Conservation (phyloP, 2,113 vertebrate genomes). For the Clarias macrocephalus region DNA sequence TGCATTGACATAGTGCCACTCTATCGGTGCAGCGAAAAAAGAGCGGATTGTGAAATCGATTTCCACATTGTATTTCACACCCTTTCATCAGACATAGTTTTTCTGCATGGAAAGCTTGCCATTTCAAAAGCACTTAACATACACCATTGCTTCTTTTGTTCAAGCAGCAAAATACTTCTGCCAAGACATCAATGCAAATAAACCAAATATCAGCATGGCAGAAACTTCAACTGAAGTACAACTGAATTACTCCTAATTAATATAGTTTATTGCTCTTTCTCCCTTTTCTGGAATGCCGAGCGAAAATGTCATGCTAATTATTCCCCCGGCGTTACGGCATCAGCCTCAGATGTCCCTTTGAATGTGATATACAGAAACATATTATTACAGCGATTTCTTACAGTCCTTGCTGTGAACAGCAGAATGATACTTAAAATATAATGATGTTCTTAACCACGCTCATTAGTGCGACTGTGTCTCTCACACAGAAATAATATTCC, state of each 20-base stretch:
- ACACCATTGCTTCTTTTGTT: conserved; percentile 76
- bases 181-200: conserved; percentile 78
- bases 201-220: conserved; percentile 73
- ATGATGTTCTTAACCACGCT: conserved; percentile 80
- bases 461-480: conserved; percentile 72
- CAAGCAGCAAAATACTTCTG: conserved; percentile 78
- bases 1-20: conserved; percentile 62
- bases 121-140: conserved; percentile 83
- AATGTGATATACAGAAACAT: conserved; percentile 78
- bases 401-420: conserved; percentile 75
- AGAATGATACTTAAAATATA: conserved; percentile 83
- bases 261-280: conserved; percentile 71
- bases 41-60: conserved; percentile 77
- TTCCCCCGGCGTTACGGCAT: conserved; percentile 74
- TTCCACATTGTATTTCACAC: conserved; percentile 79
- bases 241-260: conserved; percentile 80
- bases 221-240: conserved; percentile 79
- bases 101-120: conserved; percentile 71
- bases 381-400: conserved; percentile 76
- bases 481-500: conserved; percentile 72
- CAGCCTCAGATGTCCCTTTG: conserved; percentile 77
- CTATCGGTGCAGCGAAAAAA: conserved; percentile 63
- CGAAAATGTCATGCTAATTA: conserved; percentile 72
- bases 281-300: conserved; percentile 57
- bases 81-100: conserved; percentile 74